Conservation (phyloP, 2,888 invertebrate genomes). For the Agrotis ipsilon region DNA sequence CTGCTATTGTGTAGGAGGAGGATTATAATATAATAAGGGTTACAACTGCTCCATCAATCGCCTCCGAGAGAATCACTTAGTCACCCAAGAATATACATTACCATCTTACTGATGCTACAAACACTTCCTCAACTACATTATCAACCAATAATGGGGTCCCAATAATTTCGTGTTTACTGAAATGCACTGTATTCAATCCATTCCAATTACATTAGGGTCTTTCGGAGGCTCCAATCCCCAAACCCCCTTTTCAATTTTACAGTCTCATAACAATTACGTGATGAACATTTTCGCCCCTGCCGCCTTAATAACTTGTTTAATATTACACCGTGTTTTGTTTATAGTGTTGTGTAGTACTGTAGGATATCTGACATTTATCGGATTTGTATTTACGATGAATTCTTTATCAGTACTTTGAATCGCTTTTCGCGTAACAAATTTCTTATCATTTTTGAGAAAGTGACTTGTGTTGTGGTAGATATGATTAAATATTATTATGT, state of each 20-base stretch:
- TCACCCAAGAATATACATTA: not conserved
- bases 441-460: slow-evolving; percentile 2
- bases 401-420: not conserved
- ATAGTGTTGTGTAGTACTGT: slow-evolving; percentile 14
- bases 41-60: not conserved
- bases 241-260: slow-evolving; percentile 57
- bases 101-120: not conserved
- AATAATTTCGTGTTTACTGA: slow-evolving; percentile 31
- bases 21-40: slow-evolving; percentile 1
- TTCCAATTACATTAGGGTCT: slow-evolving; percentile 54
- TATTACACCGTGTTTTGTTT: slow-evolving; percentile 35
- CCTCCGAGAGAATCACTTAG: not conserved
- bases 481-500: not conserved
- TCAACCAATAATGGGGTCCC: slow-evolving; percentile 26
- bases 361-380: not conserved
- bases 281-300: slow-evolving; percentile 52
- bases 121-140: slow-evolving; percentile 17
- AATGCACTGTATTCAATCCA: slow-evolving; percentile 52
- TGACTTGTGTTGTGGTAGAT: not conserved
- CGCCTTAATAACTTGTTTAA: slow-evolving; percentile 38
- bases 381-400: not conserved
- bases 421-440: not conserved
- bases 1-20: not conserved
- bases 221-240: slow-evolving; percentile 29
- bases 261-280: slow-evolving; percentile 51